A percentile compares a stretch with the other conserved stretches of the same genome.
Evolutionary conservation across 2,797 vertebrate species (phyloP).

Genomic region (Megalops cyprinoides): DNA sequence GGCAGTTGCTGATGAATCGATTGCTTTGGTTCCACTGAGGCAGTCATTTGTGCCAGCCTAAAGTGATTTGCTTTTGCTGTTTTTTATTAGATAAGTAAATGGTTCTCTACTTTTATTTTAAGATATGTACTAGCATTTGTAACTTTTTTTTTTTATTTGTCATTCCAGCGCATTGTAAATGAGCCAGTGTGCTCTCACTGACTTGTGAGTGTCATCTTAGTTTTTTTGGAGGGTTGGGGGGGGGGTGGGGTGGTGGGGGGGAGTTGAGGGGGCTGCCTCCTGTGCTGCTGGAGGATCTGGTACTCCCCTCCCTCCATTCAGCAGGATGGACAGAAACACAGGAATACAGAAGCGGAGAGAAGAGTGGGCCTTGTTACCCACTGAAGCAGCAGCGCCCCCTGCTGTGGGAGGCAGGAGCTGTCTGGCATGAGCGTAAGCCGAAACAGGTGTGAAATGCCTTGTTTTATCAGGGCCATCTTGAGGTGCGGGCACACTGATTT

Average conservation of each 20-base stretch:
- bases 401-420: neutral
- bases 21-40: neutral
- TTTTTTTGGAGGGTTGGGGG: no score
- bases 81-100: neutral
- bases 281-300: neutral
- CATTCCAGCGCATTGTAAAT: constrained; percentile 4
- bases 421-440: no score
- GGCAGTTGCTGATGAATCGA: neutral
- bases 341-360: neutral
- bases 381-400: neutral
- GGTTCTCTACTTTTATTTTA: neutral
- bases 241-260: no score
- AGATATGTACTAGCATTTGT: neutral
- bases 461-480: neutral
- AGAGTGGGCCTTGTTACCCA: neutral
- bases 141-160: neutral
- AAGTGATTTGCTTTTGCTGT: neutral
- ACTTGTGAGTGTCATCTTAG: constrained; percentile 30
- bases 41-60: neutral
- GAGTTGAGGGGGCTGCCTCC: no score
- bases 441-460: neutral
- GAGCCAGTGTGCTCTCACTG: constrained; percentile 19
- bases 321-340: neutral
- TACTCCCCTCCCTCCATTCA: neutral
- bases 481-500: neutral